Evolutionary conservation across 2,888 invertebrate species (phyloP), one percentile per base, ranked within the genome.

Genomic region (Clunio marinus): DNA sequence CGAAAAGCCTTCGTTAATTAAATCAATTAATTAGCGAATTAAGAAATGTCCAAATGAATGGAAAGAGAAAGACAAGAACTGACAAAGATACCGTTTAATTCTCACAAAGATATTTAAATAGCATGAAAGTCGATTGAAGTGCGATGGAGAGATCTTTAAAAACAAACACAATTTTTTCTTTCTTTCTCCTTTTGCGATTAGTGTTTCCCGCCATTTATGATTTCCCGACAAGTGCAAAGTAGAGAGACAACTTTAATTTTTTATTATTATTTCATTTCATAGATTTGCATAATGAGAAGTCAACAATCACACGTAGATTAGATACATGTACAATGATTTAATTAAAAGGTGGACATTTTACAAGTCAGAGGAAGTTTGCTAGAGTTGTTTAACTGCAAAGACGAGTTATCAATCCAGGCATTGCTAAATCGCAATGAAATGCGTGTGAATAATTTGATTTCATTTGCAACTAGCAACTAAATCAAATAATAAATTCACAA

Each of bases 21-120:
- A 66, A 51, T 66, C 66, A 66, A 66, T 66, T 66, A 66, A 66
- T 66, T 66, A 66, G 51, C 66, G 66, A 66, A 66, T 66, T 66
- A 66, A 51, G 15, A 66, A 22, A 24, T 15, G 28, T 35, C 17
- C 22, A 28, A 35, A n/a, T n/a, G n/a, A n/a, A n/a, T n/a, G n/a
- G n/a, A 59, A 35, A 41, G 22, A 59, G 59, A 59, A 32, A 2
- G 22, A n/a, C n/a, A n/a, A 25, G 32, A 59, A 8, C 24, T 24
- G 2, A 8, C 13, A 28, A 41, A 62, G 62, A 15, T 62, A 62
- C 62, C 62, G 62, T 62, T 62, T 13, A 1, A 15, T n/a, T 24
- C 13, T 15, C 35, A 24, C 60, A 60, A 32, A 59, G 28, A 32
- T 55, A 55, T 66, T 66, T 35, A 35, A 66, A 66, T 66, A 27